phyloP scores from a whole-genome alignment of 2,113 vertebrate genomes.

The Arothron firmamentum region DNA sequence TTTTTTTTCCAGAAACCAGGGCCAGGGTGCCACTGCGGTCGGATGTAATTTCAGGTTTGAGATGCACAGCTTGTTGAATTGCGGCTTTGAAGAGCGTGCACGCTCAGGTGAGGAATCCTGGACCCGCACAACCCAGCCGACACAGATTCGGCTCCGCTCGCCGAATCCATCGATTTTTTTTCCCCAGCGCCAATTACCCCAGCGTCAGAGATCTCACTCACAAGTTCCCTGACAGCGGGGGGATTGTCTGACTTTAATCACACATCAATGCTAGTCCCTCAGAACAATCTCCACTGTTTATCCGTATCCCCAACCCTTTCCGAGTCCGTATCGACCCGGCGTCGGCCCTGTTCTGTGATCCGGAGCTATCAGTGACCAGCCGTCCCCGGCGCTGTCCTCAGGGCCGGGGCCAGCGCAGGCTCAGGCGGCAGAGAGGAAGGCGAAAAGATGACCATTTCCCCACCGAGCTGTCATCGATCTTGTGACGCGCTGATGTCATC shows the following conservation, averaged over 20 bases:
- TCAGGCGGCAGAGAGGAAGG: conserved; percentile 16
- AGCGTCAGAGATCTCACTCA: conserved; percentile 72
- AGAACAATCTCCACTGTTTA: conserved; percentile 68
- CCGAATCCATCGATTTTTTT: conserved; percentile 69
- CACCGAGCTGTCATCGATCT: conserved; percentile 65
- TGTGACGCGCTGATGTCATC: conserved; percentile 51
- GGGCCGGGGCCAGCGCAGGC: conserved; percentile 29
- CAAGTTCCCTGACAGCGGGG: conserved; percentile 51
- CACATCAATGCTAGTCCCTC: conserved; percentile 65
- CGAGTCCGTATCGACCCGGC: conserved; percentile 57
- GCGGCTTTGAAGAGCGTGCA: conserved; percentile 7
- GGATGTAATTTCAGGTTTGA: no score
- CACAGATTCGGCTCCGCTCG: conserved; percentile 41
- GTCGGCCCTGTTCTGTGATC: conserved; percentile 38
- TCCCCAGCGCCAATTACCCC: conserved; percentile 64
- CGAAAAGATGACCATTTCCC: conserved; percentile 58
- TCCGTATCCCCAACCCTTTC: conserved; percentile 48
- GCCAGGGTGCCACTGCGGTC: no score
- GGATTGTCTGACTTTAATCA: conserved; percentile 70
- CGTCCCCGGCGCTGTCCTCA: conserved; percentile 21
- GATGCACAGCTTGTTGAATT: no score
- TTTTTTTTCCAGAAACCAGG: no score
- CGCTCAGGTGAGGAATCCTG: conserved; percentile 53
- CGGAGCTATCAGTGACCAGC: conserved; percentile 41
- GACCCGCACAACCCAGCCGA: conserved; percentile 12